phyloP scores from a whole-genome alignment of 2,888 invertebrate species.

The Cheilosia scutellata region DNA sequence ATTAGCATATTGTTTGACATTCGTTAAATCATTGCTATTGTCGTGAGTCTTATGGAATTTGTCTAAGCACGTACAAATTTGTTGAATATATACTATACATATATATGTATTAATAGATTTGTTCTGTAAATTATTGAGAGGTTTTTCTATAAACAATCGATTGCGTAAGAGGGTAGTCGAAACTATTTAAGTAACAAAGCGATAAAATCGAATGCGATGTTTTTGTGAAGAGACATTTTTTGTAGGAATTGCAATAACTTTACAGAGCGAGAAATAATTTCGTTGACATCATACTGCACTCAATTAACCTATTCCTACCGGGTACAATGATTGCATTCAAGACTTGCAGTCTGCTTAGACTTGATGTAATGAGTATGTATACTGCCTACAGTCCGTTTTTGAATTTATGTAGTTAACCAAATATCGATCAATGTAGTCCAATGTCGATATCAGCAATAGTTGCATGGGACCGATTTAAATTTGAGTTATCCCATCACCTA shows the following conservation, averaged over 20 bases:
- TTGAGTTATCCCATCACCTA: no score
- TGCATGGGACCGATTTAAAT: no score
- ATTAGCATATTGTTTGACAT: slow-evolving; percentile 45
- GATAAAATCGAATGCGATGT: slow-evolving; percentile 9
- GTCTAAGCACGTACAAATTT: slow-evolving; percentile 27
- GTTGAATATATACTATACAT: neutral
- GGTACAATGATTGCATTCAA: neutral
- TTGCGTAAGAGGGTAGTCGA: slow-evolving; percentile 31
- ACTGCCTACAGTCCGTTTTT: no score
- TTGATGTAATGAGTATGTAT: no score
- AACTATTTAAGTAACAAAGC: slow-evolving; percentile 1
- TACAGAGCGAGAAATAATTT: slow-evolving; percentile 6
- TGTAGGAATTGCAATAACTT: neutral
- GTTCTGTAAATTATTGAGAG: slow-evolving; percentile 16
- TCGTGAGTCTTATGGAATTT: slow-evolving; percentile 23
- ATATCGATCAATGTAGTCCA: no score
- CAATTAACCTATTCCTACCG: neutral
- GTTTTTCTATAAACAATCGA: slow-evolving; percentile 38
- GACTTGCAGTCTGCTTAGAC: neutral
- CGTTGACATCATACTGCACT: neutral
- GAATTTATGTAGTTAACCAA: no score
- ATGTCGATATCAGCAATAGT: no score
- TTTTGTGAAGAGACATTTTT: neutral
- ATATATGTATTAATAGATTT: slow-evolving; percentile 20
- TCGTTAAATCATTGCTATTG: slow-evolving; percentile 22